These are phyloP conservation scores for Zaprionus bogoriensis DNA, from an alignment of 2,888 invertebrate genomes.

Conservation along the genomic window DNA sequence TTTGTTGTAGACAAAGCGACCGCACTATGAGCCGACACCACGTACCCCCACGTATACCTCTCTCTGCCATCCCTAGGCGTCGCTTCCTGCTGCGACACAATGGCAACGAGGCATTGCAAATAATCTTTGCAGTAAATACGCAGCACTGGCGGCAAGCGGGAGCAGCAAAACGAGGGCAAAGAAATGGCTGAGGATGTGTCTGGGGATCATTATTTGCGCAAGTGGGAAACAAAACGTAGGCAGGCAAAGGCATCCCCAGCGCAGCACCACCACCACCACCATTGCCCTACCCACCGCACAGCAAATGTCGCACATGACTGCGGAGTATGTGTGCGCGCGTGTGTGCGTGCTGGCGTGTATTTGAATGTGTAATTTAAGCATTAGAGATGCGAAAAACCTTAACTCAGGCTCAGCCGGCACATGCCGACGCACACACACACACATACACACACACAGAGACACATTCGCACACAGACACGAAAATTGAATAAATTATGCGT, in stretches of 20 bases:
- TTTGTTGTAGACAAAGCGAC: conserved; percentile 74
- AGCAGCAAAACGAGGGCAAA: conserved; percentile 14
- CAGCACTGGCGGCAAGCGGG: conserved; percentile 28
- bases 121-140: conserved; percentile 77
- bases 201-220: conserved; percentile 80
- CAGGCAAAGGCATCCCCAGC: conserved; percentile 43
- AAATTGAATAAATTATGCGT: conserved; percentile 80
- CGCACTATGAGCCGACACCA: conserved; percentile 42
- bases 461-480: conserved; percentile 43
- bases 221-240: conserved; percentile 75
- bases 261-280: background rate
- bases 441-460: conserved; percentile 15
- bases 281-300: conserved; percentile 1
- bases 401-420: conserved; percentile 49
- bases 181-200: conserved; percentile 59
- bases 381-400: conserved; percentile 72
- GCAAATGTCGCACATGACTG: conserved; percentile 8
- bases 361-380: conserved; percentile 78
- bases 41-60: conserved; percentile 9
- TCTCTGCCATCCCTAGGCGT: background rate
- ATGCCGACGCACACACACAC: conserved; percentile 22
- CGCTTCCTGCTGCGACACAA: conserved; percentile 26
- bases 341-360: conserved; percentile 43
- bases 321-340: conserved; percentile 15
- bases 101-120: conserved; percentile 70